Base-by-base conservation (phyloP, 2,113 vertebrate species). In the Lasiurus cinereus region DNA sequence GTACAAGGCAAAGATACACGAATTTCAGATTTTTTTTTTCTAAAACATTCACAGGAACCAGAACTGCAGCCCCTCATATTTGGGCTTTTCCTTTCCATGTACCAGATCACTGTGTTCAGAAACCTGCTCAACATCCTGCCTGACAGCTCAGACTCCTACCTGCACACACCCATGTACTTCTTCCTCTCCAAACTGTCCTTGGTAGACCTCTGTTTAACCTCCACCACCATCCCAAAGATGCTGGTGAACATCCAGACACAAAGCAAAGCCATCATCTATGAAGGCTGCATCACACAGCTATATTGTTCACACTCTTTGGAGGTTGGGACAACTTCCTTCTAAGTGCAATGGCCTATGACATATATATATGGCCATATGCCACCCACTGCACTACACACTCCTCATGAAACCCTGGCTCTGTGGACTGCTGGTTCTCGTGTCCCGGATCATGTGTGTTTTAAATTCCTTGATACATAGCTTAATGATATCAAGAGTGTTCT, bases 71-170 rank as follows among this genome's bases (percentile, higher is more conserved):
- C 24, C 5, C 8, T 87, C 29, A 14, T 85, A 4, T 69, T 92
- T 48, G 83, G 72, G 5, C 36, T 92, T 6, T 92, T 92, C 48
- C 36, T 92, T 21, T 70, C 14, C 62, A 86, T 70, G 90, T 85
- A 85, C 82, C 59, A 77, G 27, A 9, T 77, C 29, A 69, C 82
- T 0, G 1, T 85, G 2, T 22, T 86, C 6, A 73, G 50, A 22
- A 92, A 59, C 8, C 73, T 92, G 50, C 83, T 92, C 29, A 11
- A 78, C 11, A 48, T 78, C 36, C 22, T 86, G 62, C 36, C 50
- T 0, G 1, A 79, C 52, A 52, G 52, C 52, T 52, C 52, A 52
- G 52, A 52, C 52, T 52, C 52, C 52, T 16, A 52, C 52, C 16
- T 52, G 15, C 52, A 52, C 52, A 52, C 52, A 18, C 16, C 15